Conservation (phyloP, 2,888 invertebrate genomes). For the Proisotoma minuta region DNA sequence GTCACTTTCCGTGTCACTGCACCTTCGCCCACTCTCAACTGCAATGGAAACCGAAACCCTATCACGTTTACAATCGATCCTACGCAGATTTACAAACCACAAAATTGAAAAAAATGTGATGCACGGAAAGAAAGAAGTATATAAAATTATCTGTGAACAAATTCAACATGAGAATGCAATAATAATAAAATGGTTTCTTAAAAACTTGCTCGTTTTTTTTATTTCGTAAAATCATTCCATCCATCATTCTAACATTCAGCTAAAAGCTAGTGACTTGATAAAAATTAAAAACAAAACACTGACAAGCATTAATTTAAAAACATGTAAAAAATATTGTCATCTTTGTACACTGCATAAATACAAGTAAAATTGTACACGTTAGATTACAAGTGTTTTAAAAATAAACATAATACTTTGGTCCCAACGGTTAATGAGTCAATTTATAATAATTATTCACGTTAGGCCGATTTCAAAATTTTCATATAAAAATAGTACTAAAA, state of each 20-base stretch:
- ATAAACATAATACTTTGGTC: slow-evolving; percentile 41
- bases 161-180: too few relatives aligned
- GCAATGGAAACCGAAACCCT: neutral
- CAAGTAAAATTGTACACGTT: slow-evolving; percentile 25
- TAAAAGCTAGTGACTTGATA: neutral
- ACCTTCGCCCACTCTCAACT: neutral
- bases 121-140: too few relatives aligned
- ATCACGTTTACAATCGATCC: neutral
- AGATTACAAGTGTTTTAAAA: slow-evolving; percentile 40
- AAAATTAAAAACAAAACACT: neutral
- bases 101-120: too few relatives aligned
- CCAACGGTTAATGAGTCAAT: too few relatives aligned
- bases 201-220: too few relatives aligned
- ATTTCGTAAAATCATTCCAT: too few relatives aligned
- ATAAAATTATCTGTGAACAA: too few relatives aligned
- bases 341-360: too few relatives aligned
- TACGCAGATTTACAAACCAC: neutral
- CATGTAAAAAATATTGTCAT: neutral
- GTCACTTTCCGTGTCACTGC: slow-evolving; percentile 15
- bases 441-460: too few relatives aligned
- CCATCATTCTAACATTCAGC: neutral
- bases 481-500: neutral
- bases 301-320: neutral
- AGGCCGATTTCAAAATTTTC: too few relatives aligned
- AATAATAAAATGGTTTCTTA: too few relatives aligned